These are phyloP conservation scores for Linnaemya tessellans DNA, from an alignment of 2,888 invertebrate species.

Conservation along the genomic window DNA sequence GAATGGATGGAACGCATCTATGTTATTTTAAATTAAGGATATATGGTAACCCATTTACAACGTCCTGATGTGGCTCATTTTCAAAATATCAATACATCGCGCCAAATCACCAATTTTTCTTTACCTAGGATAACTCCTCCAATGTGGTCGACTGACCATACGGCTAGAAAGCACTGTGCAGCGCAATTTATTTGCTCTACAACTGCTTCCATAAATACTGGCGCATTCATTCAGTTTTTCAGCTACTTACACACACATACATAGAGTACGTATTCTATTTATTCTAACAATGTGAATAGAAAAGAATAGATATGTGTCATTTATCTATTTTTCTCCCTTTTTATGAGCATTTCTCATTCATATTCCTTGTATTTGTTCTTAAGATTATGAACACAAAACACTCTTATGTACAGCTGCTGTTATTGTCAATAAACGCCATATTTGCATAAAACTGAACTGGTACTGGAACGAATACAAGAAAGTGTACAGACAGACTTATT, in stretches of 20 bases:
- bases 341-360: conserved; percentile 38
- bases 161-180: neutral
- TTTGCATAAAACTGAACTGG: conserved; percentile 27
- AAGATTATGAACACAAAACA: conserved; percentile 62
- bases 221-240: conserved; percentile 4
- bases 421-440: conserved; percentile 35
- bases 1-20: too few relatives aligned
- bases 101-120: too few relatives aligned
- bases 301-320: neutral
- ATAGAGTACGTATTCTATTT: neutral
- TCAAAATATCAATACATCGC: too few relatives aligned
- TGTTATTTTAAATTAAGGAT: too few relatives aligned
- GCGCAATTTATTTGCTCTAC: conserved; percentile 39
- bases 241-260: neutral
- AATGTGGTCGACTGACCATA: neutral
- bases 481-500: conserved; percentile 75
- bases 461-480: conserved; percentile 4
- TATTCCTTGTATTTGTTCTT: conserved; percentile 57
- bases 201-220: conserved; percentile 35
- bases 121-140: too few relatives aligned
- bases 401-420: conserved; percentile 57
- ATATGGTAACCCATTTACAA: too few relatives aligned
- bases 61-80: too few relatives aligned
- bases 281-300: conserved; percentile 29
- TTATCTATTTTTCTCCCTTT: neutral